Evolutionary conservation across 2,888 invertebrate genomes (phyloP).

Genomic region (Tortricodes alternella): DNA sequence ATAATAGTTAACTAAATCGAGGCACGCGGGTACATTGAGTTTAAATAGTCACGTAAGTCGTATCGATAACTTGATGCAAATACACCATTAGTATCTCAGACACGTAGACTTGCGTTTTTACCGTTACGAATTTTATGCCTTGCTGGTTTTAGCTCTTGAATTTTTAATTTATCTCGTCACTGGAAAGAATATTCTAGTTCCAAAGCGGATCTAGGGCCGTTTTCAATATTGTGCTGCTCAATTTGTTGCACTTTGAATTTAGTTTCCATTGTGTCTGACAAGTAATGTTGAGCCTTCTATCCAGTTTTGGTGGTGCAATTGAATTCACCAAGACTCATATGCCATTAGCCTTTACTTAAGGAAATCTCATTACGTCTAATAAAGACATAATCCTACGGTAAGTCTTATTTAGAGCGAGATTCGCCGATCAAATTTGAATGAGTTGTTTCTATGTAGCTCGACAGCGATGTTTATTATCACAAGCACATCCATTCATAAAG

Average conservation of each 20-base stretch:
- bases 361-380: constrained; percentile 20
- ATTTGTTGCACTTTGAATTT: background rate
- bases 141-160: constrained; percentile 23
- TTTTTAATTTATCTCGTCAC: constrained; percentile 1
- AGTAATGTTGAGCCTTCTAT: background rate
- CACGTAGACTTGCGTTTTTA: constrained; percentile 35
- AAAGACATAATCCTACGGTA: constrained; percentile 9
- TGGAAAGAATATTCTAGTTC: constrained; percentile 6
- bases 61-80: constrained; percentile 35
- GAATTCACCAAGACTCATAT: constrained; percentile 11
- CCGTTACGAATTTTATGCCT: constrained; percentile 41
- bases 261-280: constrained; percentile 3
- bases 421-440: constrained; percentile 17
- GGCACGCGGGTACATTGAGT: constrained; percentile 12
- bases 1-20: constrained; percentile 19
- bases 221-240: constrained; percentile 4
- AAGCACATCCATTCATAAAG: constrained; percentile 36
- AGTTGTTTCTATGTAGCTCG: constrained; percentile 21
- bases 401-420: background rate
- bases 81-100: constrained; percentile 33
- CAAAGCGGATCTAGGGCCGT: background rate
- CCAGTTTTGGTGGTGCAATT: constrained; percentile 1
- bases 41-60: constrained; percentile 39
- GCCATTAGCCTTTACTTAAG: constrained; percentile 8
- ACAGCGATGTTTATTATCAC: constrained; percentile 31